phyloP scores from a whole-genome alignment of 2,113 vertebrate genomes.

The Asarcornis scutulata region DNA sequence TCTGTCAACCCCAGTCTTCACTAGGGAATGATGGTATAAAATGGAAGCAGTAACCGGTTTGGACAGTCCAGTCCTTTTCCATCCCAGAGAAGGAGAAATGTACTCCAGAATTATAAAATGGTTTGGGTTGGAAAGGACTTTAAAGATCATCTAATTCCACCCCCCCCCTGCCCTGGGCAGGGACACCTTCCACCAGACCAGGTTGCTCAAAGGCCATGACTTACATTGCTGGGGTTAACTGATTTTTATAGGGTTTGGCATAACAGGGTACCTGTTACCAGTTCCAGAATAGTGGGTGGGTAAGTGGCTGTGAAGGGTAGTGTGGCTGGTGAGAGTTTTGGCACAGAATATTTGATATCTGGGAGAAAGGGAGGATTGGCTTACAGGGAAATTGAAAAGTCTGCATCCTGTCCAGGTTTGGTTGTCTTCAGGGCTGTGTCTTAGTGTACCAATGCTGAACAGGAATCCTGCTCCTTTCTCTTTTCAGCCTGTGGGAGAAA shows the following conservation, averaged over 20 bases:
- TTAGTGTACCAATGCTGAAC: fast-evolving
- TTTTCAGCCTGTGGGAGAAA: neutral
- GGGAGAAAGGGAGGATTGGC: neutral
- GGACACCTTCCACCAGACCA: too few species aligned
- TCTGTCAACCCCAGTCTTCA: neutral
- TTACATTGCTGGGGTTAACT: neutral
- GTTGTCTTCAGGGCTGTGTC: neutral
- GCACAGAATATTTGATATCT: neutral
- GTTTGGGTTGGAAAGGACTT: too few species aligned
- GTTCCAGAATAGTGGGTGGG: neutral
- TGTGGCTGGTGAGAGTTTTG: neutral
- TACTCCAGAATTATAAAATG: neutral
- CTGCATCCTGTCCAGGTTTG: neutral
- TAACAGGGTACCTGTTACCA: neutral
- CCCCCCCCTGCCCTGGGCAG: too few species aligned
- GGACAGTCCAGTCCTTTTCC: neutral
- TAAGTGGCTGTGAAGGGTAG: neutral
- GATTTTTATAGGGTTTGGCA: neutral
- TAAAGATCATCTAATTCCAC: too few species aligned
- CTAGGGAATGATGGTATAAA: neutral
- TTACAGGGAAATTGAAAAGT: neutral
- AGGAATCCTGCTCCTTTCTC: neutral
- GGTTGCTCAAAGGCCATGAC: neutral
- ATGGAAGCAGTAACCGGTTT: neutral
- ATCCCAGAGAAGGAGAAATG: neutral